Base-by-base conservation (phyloP, 1,140 invertebrate genomes). In the Geopemphigus sp. region DNA sequence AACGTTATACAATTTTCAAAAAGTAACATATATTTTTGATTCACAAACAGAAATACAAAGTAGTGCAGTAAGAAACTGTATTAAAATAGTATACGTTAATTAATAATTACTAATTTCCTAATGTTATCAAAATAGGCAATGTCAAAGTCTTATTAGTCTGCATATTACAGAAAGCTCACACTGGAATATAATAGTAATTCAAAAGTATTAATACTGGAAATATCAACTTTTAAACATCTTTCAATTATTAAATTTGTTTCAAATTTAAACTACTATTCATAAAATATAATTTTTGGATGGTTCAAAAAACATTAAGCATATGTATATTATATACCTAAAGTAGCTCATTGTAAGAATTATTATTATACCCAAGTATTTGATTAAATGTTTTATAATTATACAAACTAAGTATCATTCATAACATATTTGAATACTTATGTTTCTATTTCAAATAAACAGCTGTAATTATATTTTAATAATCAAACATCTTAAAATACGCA, bases 121-220 rank as follows among this genome's bases (percentile, higher is more conserved):
- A 32, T 29, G 47, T 72, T 72, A 72, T 54, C 54, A 72, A n/a
- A 59, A 59, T 57, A 59, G 26, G 22, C 3, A 76, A 45, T 10
- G 10, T 45, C 2, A 29, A 59, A 76, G 72, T 76, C 72, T 76
- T 76, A 76, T 76, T 76, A 76, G 56, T 76, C 12, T 57, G 54
- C 14, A 45, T 22, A 39, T 24, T 59, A 59, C 19, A 74, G 32
- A 6, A 59, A 76, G 72, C 72, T 56, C 29, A 76, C 12, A 24
- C 72, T 76, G 72, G 54, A 76, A 68, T 68, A 76, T 59, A 45
- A 45, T 39, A 39, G 54, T 22, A 57, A 5, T 17, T 22, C 22
- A 59, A 45, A 22, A 76, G 14, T 76, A 76, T 24, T 19, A 59
- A 59, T 5, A 24, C 32, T 76, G 14, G 39, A 76, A 24, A 76